Base-by-base conservation (phyloP, 2,888 invertebrate species). In the Aporophyla lueneburgensis region DNA sequence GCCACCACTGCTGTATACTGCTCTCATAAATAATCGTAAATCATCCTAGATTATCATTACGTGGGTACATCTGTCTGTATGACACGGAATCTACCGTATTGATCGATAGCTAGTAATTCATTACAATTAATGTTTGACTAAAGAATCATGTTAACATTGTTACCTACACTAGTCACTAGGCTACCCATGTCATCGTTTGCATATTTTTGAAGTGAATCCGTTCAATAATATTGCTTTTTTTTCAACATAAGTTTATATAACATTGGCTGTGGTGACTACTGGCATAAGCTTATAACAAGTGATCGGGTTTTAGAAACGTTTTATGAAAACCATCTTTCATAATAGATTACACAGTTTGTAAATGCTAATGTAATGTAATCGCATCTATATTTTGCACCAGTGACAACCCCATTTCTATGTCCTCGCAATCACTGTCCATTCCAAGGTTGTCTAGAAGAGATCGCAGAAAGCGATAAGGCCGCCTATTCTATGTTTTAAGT, bases 41-140 rank as follows among this genome's bases (percentile, higher is more conserved):
- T n/a, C n/a, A n/a, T n/a, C 10, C 40, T 72, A 58, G 49, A 51
- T 46, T 46, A 16, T 40, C 19, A 14, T 24, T n/a, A n/a, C n/a
- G n/a, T n/a, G n/a, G 19, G 5, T 46, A 27, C 16, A n/a, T 6
- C 9, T 10, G 19, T 6, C 9, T 10, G 19, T 46, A 24, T 16
- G 1, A 54, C 21, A 56, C 2, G 33, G 62, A 53, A 62, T 19
- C 27, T 21, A 40, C 6, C 14, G 14, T 24, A 53, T 0, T 10
- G 16, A 66, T 46, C 1, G 7, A 40, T 53, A 21, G 19, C 16
- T 56, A 24, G 27, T 33, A 74, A 21, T 21, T 46, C 33, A 59
- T 58, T 53, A 51, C 21, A 21, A 1, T 58, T n/a, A 51, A 76
- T 58, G 27, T 67, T 66, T 67, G 27, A 9, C 43, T 62, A 51